Base-by-base conservation (phyloP, 2,113 vertebrate genomes). In the Brachypteracias leptosomus region DNA sequence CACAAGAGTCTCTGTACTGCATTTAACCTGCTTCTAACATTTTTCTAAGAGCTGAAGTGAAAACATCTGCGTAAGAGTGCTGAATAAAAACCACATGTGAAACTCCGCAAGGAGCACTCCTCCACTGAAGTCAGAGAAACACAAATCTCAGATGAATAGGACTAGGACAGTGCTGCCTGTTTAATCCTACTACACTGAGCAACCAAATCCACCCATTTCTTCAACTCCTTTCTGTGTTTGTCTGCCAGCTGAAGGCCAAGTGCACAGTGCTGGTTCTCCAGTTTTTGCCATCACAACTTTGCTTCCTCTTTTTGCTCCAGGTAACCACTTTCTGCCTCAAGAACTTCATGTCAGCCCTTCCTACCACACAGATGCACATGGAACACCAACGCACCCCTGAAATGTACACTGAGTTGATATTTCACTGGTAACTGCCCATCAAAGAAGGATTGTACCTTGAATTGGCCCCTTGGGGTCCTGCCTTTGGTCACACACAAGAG, bases 1-100 rank as follows among this genome's bases (percentile, higher is more conserved):
- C 95, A 98, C 92, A 95, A 90, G 94, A 91, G 72, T 26, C 86
- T 85, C 92, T 95, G 93, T 67, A 92, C 89, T 95, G 36, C 79
- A 84, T 92, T 94, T 94, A 93, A 95, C 93, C 93, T 86, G 94
- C 77, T 93, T 82, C 84, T 79, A 81, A 88, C 62, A 71, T 95
- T 95, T 94, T 95, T 91, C 58, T 93, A 77, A 71, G 17, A 86
- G 57, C 25, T 95, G 81, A 95, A 97, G 95, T 76, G 79, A 95
- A 95, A 96, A 93, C 95, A 96, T 80, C 91, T 97, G 97, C 91
- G 79, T 62, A 76, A 71, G 58, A 78, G 40, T 85, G 51, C 35
- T 83, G 72, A 97, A 96, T 52, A 92, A 93, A 80, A 94, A 95
- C 40, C 92, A 71, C 38, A 68, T 91, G 89, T n/a, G 59, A 51